These are phyloP conservation scores for Darevskia nairensis DNA, from an alignment of 2,797 vertebrate species.

Conservation along the genomic window DNA sequence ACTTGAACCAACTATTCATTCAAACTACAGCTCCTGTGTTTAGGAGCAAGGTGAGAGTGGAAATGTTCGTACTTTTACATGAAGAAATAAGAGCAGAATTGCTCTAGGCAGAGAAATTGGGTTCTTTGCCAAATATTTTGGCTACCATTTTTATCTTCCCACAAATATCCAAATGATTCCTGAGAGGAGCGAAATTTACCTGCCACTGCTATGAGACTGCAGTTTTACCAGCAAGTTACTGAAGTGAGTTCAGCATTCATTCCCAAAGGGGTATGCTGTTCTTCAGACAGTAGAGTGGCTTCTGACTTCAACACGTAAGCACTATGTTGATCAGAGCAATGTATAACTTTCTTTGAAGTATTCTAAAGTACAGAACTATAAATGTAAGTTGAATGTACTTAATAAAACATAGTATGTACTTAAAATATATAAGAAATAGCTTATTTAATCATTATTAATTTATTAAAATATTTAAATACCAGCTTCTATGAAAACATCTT, in stretches of 20 bases:
- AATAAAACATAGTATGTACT: constrained; percentile 52
- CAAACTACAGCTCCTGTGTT: background rate
- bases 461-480: no score
- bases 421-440: constrained; percentile 29
- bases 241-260: background rate
- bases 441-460: background rate
- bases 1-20: background rate
- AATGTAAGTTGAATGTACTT: constrained; percentile 52
- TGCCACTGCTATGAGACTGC: background rate
- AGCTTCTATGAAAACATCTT: no score
- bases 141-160: background rate
- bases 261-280: background rate
- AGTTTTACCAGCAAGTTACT: background rate
- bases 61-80: background rate
- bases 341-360: constrained; percentile 56
- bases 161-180: background rate
- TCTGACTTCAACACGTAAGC: constrained; percentile 54
- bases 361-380: constrained; percentile 54
- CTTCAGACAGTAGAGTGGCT: background rate
- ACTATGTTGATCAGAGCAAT: constrained; percentile 57
- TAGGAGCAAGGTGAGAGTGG: background rate
- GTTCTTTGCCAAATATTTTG: background rate
- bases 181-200: background rate
- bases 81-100: background rate
- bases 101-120: no score